Conservation (phyloP, 1,140 invertebrate genomes). For the Pollicipes pollicipes region DNA sequence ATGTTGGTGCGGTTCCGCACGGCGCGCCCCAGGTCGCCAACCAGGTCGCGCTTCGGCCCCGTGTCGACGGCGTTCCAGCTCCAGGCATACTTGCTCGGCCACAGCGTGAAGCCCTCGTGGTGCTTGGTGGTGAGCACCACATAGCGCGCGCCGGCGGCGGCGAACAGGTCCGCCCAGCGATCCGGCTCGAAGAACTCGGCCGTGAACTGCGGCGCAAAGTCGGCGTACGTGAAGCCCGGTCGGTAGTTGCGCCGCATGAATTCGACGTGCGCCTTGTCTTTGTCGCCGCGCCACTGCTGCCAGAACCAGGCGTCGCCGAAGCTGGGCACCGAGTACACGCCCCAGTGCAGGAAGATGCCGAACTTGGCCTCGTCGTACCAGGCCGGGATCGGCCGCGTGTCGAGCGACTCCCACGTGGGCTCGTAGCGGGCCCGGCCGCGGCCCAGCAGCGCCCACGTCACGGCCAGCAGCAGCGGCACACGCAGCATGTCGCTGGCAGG, state of each 20-base stretch:
- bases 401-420: constrained; percentile 26
- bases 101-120: constrained; percentile 36
- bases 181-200: constrained; percentile 59
- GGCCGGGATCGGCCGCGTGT: constrained; percentile 25
- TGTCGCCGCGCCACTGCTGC: not conserved
- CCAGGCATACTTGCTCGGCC: constrained; percentile 13
- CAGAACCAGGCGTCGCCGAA: constrained; percentile 7
- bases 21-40: constrained; percentile 46
- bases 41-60: constrained; percentile 62
- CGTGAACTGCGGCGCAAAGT: constrained; percentile 62
- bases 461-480: not conserved
- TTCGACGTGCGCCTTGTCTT: constrained; percentile 6
- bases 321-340: constrained; percentile 7
- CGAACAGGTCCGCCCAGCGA: constrained; percentile 54
- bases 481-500: too few species aligned
- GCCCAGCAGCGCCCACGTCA: not conserved
- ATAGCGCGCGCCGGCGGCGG: constrained; percentile 53
- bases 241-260: constrained; percentile 40
- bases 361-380: constrained; percentile 30
- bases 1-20: constrained; percentile 35
- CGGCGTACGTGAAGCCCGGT: constrained; percentile 64
- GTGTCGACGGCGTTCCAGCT: constrained; percentile 37
- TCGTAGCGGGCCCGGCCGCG: not conserved
- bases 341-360: constrained; percentile 29
- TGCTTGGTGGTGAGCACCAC: constrained; percentile 83